phyloP scores from a whole-genome alignment of 2,888 invertebrate species.

The Chalcis sispes region DNA sequence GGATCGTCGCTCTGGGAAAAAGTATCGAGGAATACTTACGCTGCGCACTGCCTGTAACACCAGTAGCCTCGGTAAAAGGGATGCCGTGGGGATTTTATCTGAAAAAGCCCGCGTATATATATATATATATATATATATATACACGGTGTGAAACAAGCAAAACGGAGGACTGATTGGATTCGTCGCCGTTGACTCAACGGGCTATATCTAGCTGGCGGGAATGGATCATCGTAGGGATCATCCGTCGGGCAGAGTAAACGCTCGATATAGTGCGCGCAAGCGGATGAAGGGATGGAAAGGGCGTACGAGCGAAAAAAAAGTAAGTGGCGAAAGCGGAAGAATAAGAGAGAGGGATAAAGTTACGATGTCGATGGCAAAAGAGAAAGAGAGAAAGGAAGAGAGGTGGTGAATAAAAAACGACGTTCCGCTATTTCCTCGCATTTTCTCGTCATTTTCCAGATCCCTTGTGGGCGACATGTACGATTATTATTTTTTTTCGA shows the following conservation, averaged over 20 bases:
- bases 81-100: background rate
- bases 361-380: background rate
- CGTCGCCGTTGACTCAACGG: slow-evolving; percentile 35
- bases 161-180: slow-evolving; percentile 51
- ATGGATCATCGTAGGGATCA: slow-evolving; percentile 41
- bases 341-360: slow-evolving; percentile 3
- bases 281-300: background rate
- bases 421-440: slow-evolving; percentile 16
- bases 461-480: background rate
- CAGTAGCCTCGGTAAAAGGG: background rate
- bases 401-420: background rate
- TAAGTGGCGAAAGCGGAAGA: too few species aligned
- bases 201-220: too few species aligned
- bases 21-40: background rate
- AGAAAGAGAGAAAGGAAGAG: background rate
- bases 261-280: background rate
- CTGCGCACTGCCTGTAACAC: too few species aligned
- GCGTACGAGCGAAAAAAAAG: background rate
- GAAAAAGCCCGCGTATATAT: background rate
- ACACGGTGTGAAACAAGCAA: slow-evolving; percentile 25
- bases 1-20: slow-evolving; percentile 19
- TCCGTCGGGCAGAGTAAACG: slow-evolving; percentile 34
- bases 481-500: background rate
- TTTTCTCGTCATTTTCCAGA: slow-evolving; percentile 22
- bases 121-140: too few species aligned